Conservation (phyloP, 1,140 invertebrate genomes). For the Drosophila repletoides region DNA sequence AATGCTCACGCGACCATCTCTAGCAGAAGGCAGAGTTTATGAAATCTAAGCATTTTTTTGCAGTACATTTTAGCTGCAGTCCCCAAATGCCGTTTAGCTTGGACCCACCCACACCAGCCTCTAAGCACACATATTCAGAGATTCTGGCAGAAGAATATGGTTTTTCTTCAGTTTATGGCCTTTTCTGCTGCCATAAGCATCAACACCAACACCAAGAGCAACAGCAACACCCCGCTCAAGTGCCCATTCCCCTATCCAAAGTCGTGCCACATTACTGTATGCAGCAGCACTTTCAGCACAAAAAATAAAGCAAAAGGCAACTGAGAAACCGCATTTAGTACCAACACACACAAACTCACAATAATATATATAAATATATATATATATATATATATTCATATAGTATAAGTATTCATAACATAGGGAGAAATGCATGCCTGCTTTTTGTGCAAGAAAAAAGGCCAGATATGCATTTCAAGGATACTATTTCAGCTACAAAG, state of each 20-base stretch:
- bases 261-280: constrained; percentile 29
- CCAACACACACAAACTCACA: constrained; percentile 36
- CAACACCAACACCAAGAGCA: too few species aligned
- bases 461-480: constrained; percentile 75
- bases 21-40: constrained; percentile 48
- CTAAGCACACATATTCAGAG: constrained; percentile 5
- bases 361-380: constrained; percentile 11
- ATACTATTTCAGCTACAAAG: constrained; percentile 73
- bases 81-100: constrained; percentile 68
- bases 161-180: constrained; percentile 78
- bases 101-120: constrained; percentile 44
- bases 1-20: constrained; percentile 51
- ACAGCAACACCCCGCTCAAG: constrained; percentile 13
- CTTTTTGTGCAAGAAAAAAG: constrained; percentile 69
- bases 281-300: constrained; percentile 45
- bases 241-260: neutral
- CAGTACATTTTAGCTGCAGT: constrained; percentile 61
- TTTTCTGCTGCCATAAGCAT: constrained; percentile 76
- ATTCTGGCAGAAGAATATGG: constrained; percentile 51
- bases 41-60: constrained; percentile 68
- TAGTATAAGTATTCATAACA: constrained; percentile 53
- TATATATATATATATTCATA: constrained; percentile 51
- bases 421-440: constrained; percentile 30
- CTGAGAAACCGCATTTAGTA: constrained; percentile 71
- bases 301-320: constrained; percentile 42